Conservation (phyloP, 92 coral and sea anemone species). For the Isaurus tuberculatus region DNA sequence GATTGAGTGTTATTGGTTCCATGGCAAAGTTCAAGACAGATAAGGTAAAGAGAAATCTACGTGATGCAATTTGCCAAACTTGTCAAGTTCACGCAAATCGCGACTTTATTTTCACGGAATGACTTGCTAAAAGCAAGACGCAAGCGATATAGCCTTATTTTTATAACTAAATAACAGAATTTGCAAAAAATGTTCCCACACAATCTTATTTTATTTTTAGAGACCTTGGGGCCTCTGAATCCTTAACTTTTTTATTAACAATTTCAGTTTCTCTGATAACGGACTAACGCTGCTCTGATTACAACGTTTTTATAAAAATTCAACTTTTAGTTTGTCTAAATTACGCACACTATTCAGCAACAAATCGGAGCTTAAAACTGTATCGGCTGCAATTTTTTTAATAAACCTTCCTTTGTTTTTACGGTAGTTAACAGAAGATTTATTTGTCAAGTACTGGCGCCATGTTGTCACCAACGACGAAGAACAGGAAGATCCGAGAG, state of each 20-base stretch:
- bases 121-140: no score
- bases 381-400: no score
- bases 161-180: no score
- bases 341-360: no score
- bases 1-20: slow-evolving; percentile 66
- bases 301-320: no score
- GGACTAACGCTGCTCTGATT: no score
- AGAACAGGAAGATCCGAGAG: slow-evolving; percentile 55
- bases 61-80: neutral
- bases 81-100: no score
- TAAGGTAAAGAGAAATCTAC: slow-evolving; percentile 1
- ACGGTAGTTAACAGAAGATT: slow-evolving; percentile 54
- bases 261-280: neutral
- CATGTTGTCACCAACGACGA: slow-evolving; percentile 51
- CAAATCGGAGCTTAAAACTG: no score
- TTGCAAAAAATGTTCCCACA: no score
- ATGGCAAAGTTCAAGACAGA: slow-evolving; percentile 52
- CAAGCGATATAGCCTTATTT: no score
- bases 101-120: no score
- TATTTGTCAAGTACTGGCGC: slow-evolving; percentile 70
- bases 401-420: neutral
- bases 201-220: neutral
- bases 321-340: no score
- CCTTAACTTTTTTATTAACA: neutral
- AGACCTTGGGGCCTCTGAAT: neutral